A percentile compares a stretch with the other conserved stretches of the same genome.
Conservation (phyloP, 2,888 invertebrate species). For the Oxystoma pomonae region DNA sequence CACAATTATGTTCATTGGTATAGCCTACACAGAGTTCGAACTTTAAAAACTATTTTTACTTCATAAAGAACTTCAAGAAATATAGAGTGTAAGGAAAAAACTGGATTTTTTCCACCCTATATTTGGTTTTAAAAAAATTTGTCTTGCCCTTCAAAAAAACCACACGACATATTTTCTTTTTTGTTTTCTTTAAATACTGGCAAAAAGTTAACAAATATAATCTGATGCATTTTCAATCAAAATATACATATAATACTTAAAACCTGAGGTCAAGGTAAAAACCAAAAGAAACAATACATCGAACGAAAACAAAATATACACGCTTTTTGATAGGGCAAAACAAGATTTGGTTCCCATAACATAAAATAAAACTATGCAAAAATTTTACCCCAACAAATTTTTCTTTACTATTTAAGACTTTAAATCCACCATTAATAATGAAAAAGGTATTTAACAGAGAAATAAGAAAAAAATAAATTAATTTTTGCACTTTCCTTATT, state of each 20-base stretch:
- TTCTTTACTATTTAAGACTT: no score
- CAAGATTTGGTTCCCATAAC: background rate
- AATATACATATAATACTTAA: background rate
- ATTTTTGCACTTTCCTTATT: no score
- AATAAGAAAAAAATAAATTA: no score
- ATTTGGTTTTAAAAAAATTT: conserved; percentile 14
- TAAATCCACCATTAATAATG: no score
- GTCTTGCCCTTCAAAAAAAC: conserved; percentile 3
- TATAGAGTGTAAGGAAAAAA: no score
- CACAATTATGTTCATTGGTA: conserved; percentile 35
- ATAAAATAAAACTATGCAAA: background rate
- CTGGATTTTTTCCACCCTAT: no score
- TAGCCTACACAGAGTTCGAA: conserved; percentile 36
- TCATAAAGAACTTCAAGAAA: background rate
- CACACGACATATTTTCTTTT: no score
- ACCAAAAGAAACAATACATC: background rate
- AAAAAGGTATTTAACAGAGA: no score
- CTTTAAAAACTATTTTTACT: conserved; percentile 5
- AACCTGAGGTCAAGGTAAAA: background rate
- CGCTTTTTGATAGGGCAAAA: background rate
- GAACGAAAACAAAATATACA: background rate
- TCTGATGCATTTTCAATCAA: background rate
- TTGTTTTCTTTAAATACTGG: background rate
- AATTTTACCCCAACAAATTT: no score
- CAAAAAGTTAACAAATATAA: background rate